Conservation (phyloP, 2,888 invertebrate genomes). For the Hypomecis atomaria region DNA sequence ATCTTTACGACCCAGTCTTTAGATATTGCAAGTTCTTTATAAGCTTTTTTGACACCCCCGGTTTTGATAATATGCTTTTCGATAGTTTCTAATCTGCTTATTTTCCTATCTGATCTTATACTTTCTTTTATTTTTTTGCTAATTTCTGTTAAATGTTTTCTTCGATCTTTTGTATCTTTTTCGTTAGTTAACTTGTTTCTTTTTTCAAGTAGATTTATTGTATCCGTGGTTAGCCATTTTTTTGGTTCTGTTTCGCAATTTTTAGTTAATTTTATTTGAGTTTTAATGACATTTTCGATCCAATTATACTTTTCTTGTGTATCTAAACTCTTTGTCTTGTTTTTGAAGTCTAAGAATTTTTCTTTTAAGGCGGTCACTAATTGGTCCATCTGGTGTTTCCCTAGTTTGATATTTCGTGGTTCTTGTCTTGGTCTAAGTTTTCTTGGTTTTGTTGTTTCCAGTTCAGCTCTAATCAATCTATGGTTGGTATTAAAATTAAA, state of each 20-base stretch:
- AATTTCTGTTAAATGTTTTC: slow-evolving; percentile 28
- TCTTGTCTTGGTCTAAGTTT: slow-evolving; percentile 42
- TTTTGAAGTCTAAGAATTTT: slow-evolving; percentile 9
- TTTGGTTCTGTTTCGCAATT: background rate
- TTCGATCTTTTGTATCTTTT: slow-evolving; percentile 33
- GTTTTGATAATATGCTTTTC: slow-evolving; percentile 28
- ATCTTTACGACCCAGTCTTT: slow-evolving; percentile 31
- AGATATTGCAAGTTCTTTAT: slow-evolving; percentile 23
- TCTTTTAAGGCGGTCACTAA: slow-evolving; percentile 10
- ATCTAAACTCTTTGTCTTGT: slow-evolving; percentile 26
- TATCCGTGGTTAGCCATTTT: slow-evolving; percentile 7
- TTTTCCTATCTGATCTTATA: slow-evolving; percentile 41
- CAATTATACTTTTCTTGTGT: slow-evolving; percentile 38
- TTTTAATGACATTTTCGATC: slow-evolving; percentile 16
- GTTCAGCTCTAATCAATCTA: slow-evolving; percentile 44
- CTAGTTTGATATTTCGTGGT: slow-evolving; percentile 18
- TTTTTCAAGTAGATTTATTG: slow-evolving; percentile 24
- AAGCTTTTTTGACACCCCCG: slow-evolving; percentile 27
- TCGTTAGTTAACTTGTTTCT: slow-evolving; percentile 32
- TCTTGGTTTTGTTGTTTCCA: slow-evolving; percentile 37
- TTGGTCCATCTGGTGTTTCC: slow-evolving; percentile 37
- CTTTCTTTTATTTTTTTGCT: slow-evolving; percentile 46
- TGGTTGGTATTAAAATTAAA: slow-evolving; percentile 48
- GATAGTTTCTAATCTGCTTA: slow-evolving; percentile 34
- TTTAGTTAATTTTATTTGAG: slow-evolving; percentile 6